Conservation (phyloP, 2,113 vertebrate genomes). For the Pithys albifrons region DNA sequence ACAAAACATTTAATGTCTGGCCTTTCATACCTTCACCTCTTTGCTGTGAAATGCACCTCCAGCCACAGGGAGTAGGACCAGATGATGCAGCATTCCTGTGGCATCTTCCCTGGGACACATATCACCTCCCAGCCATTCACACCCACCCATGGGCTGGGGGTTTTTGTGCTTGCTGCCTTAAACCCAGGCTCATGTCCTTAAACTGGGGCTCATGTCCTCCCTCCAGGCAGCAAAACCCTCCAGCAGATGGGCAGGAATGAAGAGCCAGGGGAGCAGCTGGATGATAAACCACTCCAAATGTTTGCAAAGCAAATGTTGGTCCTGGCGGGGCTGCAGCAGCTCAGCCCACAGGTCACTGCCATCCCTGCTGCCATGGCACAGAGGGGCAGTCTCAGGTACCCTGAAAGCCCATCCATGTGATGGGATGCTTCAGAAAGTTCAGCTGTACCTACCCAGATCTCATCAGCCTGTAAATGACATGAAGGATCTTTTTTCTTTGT, state of each 20-base stretch:
- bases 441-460: background rate
- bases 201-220: fast-evolving
- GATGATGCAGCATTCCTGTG: background rate
- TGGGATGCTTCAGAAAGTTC: background rate
- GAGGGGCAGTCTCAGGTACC: background rate
- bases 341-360: background rate
- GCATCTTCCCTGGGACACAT: background rate
- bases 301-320: background rate
- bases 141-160: fast-evolving
- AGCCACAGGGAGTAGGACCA: background rate
- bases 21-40: background rate
- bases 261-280: background rate
- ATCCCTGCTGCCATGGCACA: background rate
- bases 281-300: background rate
- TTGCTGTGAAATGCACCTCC: background rate
- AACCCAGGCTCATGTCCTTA: too few relatives aligned
- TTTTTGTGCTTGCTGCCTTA: background rate
- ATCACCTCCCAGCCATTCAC: background rate
- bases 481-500: background rate
- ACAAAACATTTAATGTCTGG: background rate
- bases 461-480: background rate
- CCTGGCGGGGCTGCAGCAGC: background rate
- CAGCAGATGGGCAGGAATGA: background rate
- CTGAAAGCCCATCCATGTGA: background rate
- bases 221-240: background rate